Evolutionary conservation across 1,140 invertebrate species (phyloP).

Genomic region (Drosophila truncata): DNA sequence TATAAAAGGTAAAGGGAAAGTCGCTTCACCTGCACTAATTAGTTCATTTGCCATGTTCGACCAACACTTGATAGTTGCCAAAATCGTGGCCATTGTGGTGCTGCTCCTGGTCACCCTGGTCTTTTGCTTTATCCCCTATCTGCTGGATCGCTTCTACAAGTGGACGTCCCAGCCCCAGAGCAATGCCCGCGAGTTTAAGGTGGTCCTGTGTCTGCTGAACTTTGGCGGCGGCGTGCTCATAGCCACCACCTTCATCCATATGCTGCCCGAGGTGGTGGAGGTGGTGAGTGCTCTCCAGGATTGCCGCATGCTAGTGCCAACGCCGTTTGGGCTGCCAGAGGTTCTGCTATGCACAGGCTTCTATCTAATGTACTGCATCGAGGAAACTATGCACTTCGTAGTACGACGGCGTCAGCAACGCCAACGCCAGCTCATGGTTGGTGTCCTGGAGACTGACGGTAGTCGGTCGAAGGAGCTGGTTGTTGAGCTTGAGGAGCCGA

Average conservation of each 20-base stretch:
- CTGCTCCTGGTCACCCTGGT: conserved; percentile 89
- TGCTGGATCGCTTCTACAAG: conserved; percentile 88
- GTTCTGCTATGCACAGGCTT: conserved; percentile 91
- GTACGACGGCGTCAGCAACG: conserved; percentile 86
- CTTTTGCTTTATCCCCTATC: conserved; percentile 89
- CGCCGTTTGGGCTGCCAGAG: conserved; percentile 89
- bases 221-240: conserved; percentile 97
- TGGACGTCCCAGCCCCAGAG: conserved; percentile 86
- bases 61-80: conserved; percentile 87
- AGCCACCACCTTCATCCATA: conserved; percentile 88
- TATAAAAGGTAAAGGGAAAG: conserved; percentile 19
- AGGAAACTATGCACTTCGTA: conserved; percentile 91
- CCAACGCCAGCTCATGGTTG: conserved; percentile 20
- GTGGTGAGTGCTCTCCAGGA: conserved; percentile 87
- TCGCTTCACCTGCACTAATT: not conserved
- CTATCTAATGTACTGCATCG: conserved; percentile 93
- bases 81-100: conserved; percentile 90
- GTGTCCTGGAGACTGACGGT: not conserved
- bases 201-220: conserved; percentile 89
- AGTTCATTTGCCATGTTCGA: conserved; percentile 36
- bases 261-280: conserved; percentile 94
- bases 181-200: conserved; percentile 85
- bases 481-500: conserved; percentile 82
- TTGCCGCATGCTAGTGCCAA: conserved; percentile 85
- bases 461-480: not conserved